Percentiles rank a stretch among this genome's conserved stretches.
These are phyloP conservation scores for Cerceris rybyensis DNA, from an alignment of 2,888 invertebrate species.

Conservation along the genomic window DNA sequence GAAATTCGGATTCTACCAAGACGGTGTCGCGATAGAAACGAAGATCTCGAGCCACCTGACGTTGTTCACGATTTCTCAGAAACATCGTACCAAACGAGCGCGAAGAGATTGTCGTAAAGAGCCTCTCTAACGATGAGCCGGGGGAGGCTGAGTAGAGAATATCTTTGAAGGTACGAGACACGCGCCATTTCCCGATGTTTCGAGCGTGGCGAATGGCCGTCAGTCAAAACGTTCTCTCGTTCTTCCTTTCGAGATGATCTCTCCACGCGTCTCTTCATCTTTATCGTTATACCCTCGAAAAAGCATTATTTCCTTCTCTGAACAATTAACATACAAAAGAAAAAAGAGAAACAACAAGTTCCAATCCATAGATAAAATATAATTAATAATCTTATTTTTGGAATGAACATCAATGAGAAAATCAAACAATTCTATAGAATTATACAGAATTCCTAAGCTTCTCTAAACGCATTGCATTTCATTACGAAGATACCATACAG, in stretches of 20 bases:
- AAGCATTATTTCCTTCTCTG: too few relatives aligned
- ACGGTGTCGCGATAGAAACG: constrained; percentile 32
- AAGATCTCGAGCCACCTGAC: constrained; percentile 60
- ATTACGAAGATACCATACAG: too few relatives aligned
- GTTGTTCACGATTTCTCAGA: constrained; percentile 38
- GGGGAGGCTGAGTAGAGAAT: constrained; percentile 35
- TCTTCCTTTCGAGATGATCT: constrained; percentile 49
- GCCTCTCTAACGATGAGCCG: constrained; percentile 36
- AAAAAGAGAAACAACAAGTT: too few relatives aligned
- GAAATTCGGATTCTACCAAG: background rate
- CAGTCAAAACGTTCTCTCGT: constrained; percentile 69
- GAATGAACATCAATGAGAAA: too few relatives aligned
- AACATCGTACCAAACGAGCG: constrained; percentile 21
- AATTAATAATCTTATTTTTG: too few relatives aligned
- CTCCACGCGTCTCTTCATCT: constrained; percentile 24
- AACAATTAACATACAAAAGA: too few relatives aligned
- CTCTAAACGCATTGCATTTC: too few relatives aligned
- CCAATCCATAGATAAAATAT: too few relatives aligned
- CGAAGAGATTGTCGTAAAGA: constrained; percentile 32
- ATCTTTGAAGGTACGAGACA: constrained; percentile 67
- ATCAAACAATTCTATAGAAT: too few relatives aligned
- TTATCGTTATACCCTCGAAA: background rate
- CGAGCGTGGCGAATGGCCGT: constrained; percentile 74
- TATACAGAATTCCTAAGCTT: too few relatives aligned
- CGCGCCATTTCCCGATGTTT: constrained; percentile 73